These are phyloP conservation scores for Hecatera dysodea DNA, from an alignment of 2,888 invertebrate species.

Conservation along the genomic window DNA sequence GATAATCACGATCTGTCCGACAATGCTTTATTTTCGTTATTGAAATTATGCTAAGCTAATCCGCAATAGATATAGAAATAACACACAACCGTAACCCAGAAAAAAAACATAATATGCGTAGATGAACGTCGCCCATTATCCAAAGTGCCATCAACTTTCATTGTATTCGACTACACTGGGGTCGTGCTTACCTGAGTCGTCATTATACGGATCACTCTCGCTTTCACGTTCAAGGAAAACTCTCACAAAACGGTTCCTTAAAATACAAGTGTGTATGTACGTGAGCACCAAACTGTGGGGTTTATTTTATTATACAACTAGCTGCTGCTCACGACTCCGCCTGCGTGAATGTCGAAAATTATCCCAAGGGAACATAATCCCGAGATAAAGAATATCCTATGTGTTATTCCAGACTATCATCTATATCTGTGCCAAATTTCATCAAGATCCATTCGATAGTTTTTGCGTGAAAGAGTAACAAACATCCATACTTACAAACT, in stretches of 20 bases:
- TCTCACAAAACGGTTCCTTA: not conserved
- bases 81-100: too few species aligned
- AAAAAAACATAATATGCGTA: not conserved
- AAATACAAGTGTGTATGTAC: constrained; percentile 9
- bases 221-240: constrained; percentile 17
- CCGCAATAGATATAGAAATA: not conserved
- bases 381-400: too few species aligned
- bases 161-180: constrained; percentile 4
- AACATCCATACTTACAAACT: too few species aligned
- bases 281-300: not conserved
- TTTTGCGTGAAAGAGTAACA: too few species aligned
- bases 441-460: too few species aligned
- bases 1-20: too few species aligned
- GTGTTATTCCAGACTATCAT: too few species aligned
- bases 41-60: not conserved
- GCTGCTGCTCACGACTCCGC: too few species aligned
- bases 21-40: too few species aligned
- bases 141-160: constrained; percentile 4
- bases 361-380: too few species aligned
- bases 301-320: constrained; percentile 17
- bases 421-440: too few species aligned
- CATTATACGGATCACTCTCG: not conserved
- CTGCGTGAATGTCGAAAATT: too few species aligned
- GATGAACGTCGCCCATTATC: not conserved
- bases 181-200: not conserved